These are phyloP conservation scores for Fabriciana adippe DNA, from an alignment of 2,888 invertebrate genomes.

Conservation along the genomic window DNA sequence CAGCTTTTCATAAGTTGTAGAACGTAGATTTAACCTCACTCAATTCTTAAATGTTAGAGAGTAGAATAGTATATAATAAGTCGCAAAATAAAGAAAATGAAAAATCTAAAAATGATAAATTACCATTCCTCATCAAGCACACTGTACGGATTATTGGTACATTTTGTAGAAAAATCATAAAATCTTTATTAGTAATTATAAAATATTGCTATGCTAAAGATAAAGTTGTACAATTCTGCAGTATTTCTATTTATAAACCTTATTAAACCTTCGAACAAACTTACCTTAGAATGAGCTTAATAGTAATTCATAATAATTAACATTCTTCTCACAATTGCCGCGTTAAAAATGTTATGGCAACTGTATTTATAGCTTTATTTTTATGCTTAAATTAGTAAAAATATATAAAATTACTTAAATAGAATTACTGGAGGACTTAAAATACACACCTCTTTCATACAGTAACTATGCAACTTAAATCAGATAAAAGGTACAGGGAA, in stretches of 20 bases:
- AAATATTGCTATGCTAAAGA: constrained; percentile 24
- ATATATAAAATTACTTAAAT: too few species aligned
- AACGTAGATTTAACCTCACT: too few species aligned
- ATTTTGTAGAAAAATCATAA: constrained; percentile 75
- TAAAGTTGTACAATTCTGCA: constrained; percentile 33
- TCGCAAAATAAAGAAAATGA: too few species aligned
- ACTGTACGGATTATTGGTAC: constrained; percentile 66
- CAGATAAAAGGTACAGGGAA: too few species aligned
- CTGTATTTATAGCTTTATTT: constrained; percentile 10
- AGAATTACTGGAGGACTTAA: too few species aligned
- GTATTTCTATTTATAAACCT: constrained; percentile 20
- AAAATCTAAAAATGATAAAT: too few species aligned
- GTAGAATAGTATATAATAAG: too few species aligned
- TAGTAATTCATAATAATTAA: neutral
- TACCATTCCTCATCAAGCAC: constrained; percentile 44
- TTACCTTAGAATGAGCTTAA: neutral
- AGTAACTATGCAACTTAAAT: too few species aligned
- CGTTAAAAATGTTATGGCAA: constrained; percentile 6
- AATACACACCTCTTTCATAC: too few species aligned
- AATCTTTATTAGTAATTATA: constrained; percentile 55
- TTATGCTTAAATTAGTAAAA: too few species aligned
- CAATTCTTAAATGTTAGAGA: too few species aligned
- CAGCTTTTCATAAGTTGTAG: too few species aligned
- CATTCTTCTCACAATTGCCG: neutral
- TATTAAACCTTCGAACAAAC: neutral